phyloP scores from a whole-genome alignment of 2,888 invertebrate species.

The Hymenopus coronatus region DNA sequence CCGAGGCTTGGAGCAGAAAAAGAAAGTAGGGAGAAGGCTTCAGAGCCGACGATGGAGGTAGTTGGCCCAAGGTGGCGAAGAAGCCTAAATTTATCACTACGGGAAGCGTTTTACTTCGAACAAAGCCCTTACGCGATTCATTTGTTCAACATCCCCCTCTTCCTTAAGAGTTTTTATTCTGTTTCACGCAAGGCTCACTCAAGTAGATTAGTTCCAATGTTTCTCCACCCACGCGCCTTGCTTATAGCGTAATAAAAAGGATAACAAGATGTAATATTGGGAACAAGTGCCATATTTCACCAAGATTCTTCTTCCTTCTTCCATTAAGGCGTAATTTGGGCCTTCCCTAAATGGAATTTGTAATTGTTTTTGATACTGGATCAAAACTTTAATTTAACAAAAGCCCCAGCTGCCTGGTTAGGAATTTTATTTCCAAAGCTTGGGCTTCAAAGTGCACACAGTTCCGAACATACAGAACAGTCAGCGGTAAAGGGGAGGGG shows the following conservation, averaged over 20 bases:
- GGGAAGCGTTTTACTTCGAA: background rate
- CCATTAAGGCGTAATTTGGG: background rate
- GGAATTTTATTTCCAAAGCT: no score
- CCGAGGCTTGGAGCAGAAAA: background rate
- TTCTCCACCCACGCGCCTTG: background rate
- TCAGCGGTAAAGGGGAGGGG: no score
- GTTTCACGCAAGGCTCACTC: background rate
- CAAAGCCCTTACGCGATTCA: conserved; percentile 1
- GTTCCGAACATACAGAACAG: no score
- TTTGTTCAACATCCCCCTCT: background rate
- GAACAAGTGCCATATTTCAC: background rate
- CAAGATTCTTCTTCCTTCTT: background rate
- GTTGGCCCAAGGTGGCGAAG: background rate
- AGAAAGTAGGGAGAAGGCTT: background rate
- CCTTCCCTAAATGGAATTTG: background rate
- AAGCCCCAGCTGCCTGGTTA: no score
- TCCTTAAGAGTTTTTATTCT: background rate
- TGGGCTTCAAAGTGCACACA: no score
- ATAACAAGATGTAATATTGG: background rate
- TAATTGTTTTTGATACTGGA: no score
- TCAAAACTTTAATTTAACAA: no score
- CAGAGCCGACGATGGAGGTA: background rate
- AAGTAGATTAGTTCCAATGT: background rate
- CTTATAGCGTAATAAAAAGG: background rate
- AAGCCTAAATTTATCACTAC: background rate